These are phyloP conservation scores for Pelochelys cantorii DNA, from an alignment of 2,797 vertebrate genomes.

Conservation along the genomic window DNA sequence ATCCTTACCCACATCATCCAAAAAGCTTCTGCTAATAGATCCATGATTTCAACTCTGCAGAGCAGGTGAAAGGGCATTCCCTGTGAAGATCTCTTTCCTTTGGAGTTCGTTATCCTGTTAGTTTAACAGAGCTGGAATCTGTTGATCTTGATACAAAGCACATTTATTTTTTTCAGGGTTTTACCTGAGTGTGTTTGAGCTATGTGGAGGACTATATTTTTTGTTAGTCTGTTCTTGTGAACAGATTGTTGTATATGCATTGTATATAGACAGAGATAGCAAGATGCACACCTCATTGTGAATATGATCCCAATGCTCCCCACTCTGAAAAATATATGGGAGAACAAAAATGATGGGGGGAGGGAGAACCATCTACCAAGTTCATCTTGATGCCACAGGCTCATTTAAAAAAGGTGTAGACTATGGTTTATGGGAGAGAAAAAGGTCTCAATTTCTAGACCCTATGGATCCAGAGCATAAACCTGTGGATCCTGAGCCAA, in stretches of 20 bases:
- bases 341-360: neutral
- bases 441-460: neutral
- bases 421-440: neutral
- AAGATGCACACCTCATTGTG: neutral
- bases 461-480: neutral
- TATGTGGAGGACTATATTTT: neutral
- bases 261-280: neutral
- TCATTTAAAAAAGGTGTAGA: neutral
- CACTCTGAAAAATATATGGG: neutral
- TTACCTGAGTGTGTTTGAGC: neutral
- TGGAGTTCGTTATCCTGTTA: fast-evolving
- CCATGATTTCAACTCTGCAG: neutral
- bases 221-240: neutral
- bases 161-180: neutral
- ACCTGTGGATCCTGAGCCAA: neutral
- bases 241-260: neutral
- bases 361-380: neutral
- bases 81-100: neutral
- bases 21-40: neutral
- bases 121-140: neutral
- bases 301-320: neutral
- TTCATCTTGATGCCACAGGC: neutral
- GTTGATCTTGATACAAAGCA: neutral
- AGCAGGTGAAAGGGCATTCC: neutral
- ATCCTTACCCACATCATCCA: neutral